Evolutionary conservation across 2,113 vertebrate species (phyloP).

Genomic region (Rhynchopsitta pachyrhyncha): DNA sequence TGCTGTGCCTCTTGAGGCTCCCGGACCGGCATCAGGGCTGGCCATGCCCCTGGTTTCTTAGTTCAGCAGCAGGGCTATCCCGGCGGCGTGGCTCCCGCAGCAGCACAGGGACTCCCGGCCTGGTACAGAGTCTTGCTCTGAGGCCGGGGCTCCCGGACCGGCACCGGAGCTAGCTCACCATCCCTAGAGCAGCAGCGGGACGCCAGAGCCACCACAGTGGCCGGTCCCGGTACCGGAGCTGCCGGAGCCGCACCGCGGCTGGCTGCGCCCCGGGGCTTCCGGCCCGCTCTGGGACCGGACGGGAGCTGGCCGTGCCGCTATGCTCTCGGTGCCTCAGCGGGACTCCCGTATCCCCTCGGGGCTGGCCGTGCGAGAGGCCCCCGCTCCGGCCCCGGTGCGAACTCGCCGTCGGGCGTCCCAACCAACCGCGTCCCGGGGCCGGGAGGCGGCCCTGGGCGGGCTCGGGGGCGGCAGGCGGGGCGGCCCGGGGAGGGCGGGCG

Average conservation of each 20-base stretch:
- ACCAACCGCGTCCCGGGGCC: no score
- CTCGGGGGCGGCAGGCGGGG: background rate
- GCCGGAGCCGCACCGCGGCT: fast-evolving
- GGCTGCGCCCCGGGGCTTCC: background rate
- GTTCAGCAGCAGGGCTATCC: background rate
- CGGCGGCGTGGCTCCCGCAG: fast-evolving
- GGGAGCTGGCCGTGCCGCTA: background rate
- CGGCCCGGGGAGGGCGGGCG: background rate
- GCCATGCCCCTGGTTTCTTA: background rate
- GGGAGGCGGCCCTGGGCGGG: background rate
- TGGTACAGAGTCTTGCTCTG: background rate
- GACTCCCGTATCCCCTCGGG: background rate
- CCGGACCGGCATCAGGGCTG: fast-evolving
- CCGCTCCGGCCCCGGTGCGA: no score
- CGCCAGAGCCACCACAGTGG: fast-evolving
- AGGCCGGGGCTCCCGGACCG: background rate
- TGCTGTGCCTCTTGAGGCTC: background rate
- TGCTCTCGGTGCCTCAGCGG: background rate
- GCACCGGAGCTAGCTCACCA: background rate
- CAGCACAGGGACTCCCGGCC: background rate
- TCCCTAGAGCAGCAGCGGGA: background rate
- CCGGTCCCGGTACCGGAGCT: no score
- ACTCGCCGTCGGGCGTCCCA: background rate
- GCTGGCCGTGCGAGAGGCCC: no score
- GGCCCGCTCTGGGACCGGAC: no score